Evolutionary conservation across 2,113 vertebrate genomes (phyloP).

Genomic region (Sylvietta virens): DNA sequence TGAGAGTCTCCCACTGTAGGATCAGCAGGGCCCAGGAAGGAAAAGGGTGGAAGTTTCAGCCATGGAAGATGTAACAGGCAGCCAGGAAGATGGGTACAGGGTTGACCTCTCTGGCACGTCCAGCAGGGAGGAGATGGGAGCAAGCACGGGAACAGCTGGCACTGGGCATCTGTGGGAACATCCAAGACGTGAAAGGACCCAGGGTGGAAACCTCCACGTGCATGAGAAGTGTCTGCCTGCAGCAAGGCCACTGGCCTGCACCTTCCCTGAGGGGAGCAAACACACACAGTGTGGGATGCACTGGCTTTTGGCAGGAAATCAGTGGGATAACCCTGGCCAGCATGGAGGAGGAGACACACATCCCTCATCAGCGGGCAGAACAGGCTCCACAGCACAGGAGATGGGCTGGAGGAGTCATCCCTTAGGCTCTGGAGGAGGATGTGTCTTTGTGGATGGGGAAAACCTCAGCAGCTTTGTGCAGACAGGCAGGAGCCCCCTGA

Average conservation of each 20-base stretch:
- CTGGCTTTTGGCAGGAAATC: accelerated
- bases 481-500: background rate
- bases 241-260: background rate
- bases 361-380: background rate
- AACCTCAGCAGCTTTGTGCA: background rate
- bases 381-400: background rate
- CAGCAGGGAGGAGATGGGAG: background rate
- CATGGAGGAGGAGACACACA: background rate
- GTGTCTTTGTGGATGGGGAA: background rate
- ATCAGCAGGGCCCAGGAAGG: background rate
- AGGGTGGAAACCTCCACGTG: background rate
- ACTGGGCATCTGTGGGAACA: background rate
- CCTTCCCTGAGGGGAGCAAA: background rate
- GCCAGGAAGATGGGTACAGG: background rate
- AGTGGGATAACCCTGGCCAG: accelerated
- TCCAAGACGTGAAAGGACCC: background rate
- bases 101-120: background rate
- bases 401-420: background rate
- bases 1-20: background rate
- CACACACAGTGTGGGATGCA: accelerated
- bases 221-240: background rate
- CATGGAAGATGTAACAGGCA: background rate
- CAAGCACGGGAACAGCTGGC: background rate
- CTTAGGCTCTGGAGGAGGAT: background rate
- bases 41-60: background rate